phyloP scores from a whole-genome alignment of 2,797 vertebrate species.

The Neosilurus mollespiculum region DNA sequence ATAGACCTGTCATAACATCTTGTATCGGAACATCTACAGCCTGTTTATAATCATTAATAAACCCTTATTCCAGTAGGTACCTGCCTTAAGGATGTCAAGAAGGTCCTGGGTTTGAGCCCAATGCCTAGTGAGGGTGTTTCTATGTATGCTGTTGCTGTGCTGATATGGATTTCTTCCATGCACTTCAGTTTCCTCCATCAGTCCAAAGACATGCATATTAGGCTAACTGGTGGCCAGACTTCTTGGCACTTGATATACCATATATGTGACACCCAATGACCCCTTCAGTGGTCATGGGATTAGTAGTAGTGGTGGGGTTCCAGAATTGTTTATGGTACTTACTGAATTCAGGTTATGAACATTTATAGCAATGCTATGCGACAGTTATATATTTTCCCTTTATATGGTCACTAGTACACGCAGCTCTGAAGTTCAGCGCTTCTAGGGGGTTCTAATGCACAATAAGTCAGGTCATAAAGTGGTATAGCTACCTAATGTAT shows the following conservation, averaged over 20 bases:
- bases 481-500: neutral
- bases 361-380: slow-evolving; percentile 11
- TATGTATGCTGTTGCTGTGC: too few species aligned
- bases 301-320: neutral
- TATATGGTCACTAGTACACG: neutral
- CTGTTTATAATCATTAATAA: neutral
- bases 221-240: too few species aligned
- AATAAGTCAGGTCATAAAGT: neutral
- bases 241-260: too few species aligned
- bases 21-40: neutral
- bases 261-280: too few species aligned
- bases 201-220: too few species aligned
- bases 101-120: too few species aligned
- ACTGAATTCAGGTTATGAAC: neutral
- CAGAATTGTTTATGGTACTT: neutral
- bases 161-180: too few species aligned
- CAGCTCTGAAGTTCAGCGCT: neutral
- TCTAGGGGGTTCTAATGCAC: neutral
- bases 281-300: too few species aligned
- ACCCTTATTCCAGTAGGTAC: neutral
- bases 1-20: neutral
- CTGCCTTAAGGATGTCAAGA: neutral
- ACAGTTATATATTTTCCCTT: neutral
- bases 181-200: too few species aligned
- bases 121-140: too few species aligned